These are phyloP conservation scores for Alosa sapidissima DNA, from an alignment of 2,797 vertebrate genomes.

Conservation along the genomic window DNA sequence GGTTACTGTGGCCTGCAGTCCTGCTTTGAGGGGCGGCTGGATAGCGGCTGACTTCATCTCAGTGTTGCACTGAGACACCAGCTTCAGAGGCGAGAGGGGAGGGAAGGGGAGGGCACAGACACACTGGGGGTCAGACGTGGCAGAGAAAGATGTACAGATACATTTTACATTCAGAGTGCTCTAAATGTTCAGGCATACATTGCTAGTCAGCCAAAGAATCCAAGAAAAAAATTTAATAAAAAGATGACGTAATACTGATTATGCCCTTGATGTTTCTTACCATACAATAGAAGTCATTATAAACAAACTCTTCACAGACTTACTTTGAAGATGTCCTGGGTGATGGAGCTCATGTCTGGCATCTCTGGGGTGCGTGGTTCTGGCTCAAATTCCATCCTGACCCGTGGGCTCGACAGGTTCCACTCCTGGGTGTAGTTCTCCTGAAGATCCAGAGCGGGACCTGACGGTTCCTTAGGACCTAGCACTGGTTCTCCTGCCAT, in stretches of 20 bases:
- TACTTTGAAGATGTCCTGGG: slow-evolving; percentile 78
- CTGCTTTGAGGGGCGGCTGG: slow-evolving; percentile 27
- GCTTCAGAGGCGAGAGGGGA: slow-evolving; percentile 49
- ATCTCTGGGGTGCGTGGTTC: slow-evolving; percentile 81
- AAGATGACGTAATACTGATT: not conserved
- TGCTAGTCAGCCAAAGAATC: not conserved
- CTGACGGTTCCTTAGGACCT: slow-evolving; percentile 15
- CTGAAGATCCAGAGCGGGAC: slow-evolving; percentile 47
- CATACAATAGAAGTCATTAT: not conserved
- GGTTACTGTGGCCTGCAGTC: slow-evolving; percentile 17
- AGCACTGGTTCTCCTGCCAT: slow-evolving; percentile 33
- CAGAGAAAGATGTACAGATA: not conserved
- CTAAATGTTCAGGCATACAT: no score
- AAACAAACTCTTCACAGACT: slow-evolving; percentile 27
- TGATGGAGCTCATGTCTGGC: slow-evolving; percentile 82
- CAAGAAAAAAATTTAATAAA: not conserved
- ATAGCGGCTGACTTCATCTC: slow-evolving; percentile 40
- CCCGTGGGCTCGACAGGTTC: slow-evolving; percentile 62
- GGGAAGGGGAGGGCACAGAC: not conserved
- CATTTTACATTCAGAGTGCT: not conserved
- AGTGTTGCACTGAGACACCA: slow-evolving; percentile 62
- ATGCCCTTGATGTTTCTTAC: no score
- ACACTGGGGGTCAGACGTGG: not conserved
- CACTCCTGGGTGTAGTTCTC: slow-evolving; percentile 68
- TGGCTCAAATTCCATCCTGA: slow-evolving; percentile 57